Evolutionary conservation across 2,888 invertebrate genomes (phyloP).

Genomic region (Aethes cnicana): DNA sequence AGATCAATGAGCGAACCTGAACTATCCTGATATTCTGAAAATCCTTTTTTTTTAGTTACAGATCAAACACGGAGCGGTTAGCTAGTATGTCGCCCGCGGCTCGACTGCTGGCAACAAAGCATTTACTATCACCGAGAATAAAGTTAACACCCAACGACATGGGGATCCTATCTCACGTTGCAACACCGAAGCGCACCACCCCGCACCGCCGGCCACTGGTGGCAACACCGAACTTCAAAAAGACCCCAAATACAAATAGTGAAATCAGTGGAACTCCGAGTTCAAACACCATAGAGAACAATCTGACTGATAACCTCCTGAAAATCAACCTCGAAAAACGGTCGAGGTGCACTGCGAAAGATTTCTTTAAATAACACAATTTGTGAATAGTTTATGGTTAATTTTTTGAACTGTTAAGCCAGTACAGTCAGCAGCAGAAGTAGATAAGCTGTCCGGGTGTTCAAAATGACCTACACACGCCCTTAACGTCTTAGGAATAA

Average conservation of each 20-base stretch:
- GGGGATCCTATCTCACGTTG: constrained; percentile 58
- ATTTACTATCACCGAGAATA: constrained; percentile 71
- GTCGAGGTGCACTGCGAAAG: constrained; percentile 88
- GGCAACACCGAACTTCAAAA: constrained; percentile 48
- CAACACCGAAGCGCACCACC: constrained; percentile 50
- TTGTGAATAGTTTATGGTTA: no score
- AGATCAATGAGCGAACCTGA: no score
- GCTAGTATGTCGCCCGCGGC: constrained; percentile 98
- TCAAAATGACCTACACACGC: no score
- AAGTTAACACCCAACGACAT: constrained; percentile 68
- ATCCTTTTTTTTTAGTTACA: no score
- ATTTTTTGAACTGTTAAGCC: no score
- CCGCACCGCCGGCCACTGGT: constrained; percentile 48
- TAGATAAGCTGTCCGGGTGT: no score
- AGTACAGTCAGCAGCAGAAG: no score
- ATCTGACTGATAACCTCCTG: constrained; percentile 92
- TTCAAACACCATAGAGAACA: constrained; percentile 57
- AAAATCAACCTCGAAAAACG: constrained; percentile 89
- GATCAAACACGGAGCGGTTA: constrained; percentile 89
- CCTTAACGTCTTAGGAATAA: no score
- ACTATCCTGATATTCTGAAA: no score
- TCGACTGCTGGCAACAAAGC: constrained; percentile 88
- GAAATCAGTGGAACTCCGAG: no score
- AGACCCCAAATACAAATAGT: constrained; percentile 37
- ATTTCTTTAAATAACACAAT: constrained; percentile 87